Conservation (phyloP, 2,797 vertebrate species). For the Muraenolepis orangiensis region DNA sequence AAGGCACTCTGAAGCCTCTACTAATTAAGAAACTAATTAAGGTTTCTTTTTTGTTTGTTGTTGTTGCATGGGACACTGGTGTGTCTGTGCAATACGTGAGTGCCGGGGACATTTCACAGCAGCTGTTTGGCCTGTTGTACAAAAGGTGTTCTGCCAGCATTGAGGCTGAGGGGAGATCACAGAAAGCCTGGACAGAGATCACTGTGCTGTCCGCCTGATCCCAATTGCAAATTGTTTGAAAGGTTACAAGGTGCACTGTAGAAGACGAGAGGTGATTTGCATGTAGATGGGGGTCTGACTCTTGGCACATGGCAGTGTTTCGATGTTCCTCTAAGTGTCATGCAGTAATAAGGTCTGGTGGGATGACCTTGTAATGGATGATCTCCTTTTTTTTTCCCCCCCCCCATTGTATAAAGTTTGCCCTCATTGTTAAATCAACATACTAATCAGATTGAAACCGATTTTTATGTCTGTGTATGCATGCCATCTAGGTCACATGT, state of each 20-base stretch:
- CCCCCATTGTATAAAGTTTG: neutral
- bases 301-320: neutral
- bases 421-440: neutral
- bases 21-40: no score
- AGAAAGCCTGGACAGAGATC: no score
- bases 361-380: slow-evolving; percentile 5
- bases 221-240: slow-evolving; percentile 24
- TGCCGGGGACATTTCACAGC: neutral
- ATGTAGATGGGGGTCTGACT: slow-evolving; percentile 1
- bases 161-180: neutral
- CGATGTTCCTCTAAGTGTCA: neutral
- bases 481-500: no score
- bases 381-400: no score
- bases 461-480: neutral
- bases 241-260: slow-evolving; percentile 7
- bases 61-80: neutral
- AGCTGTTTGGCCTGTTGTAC: neutral
- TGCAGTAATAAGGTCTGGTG: neutral
- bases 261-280: neutral
- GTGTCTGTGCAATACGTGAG: neutral
- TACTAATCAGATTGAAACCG: neutral
- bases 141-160: neutral
- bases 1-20: neutral
- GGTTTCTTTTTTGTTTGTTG: no score
- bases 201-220: neutral